These are phyloP conservation scores for Lacanobia oleracea DNA, from an alignment of 2,888 invertebrate genomes.

Conservation along the genomic window DNA sequence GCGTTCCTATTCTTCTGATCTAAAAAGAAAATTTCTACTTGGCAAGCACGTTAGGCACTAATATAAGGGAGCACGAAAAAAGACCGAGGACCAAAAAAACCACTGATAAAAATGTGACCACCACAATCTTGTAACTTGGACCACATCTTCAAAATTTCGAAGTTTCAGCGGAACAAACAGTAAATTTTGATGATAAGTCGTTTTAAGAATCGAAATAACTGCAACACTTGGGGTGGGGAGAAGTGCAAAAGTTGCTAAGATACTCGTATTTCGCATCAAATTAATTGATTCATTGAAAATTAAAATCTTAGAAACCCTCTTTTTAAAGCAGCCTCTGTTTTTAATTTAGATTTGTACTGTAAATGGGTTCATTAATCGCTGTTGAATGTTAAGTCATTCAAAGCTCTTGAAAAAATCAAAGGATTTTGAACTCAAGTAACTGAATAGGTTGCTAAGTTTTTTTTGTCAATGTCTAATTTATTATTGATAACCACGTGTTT, in stretches of 20 bases:
- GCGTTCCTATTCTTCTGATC: too few species aligned
- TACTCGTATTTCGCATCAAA: slow-evolving; percentile 48
- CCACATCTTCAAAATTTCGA: slow-evolving; percentile 63
- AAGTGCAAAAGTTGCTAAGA: slow-evolving; percentile 70
- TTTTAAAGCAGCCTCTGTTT: slow-evolving; percentile 36
- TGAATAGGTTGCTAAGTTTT: background rate
- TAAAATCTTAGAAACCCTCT: slow-evolving; percentile 39
- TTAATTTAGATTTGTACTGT: slow-evolving; percentile 40
- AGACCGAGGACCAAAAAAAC: too few species aligned
- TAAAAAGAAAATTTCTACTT: too few species aligned
- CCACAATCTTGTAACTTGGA: slow-evolving; percentile 43
- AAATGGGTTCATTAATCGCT: slow-evolving; percentile 24
- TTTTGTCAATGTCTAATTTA: background rate
- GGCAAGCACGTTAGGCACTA: too few species aligned
- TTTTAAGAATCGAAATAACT: slow-evolving; percentile 84
- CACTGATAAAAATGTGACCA: too few species aligned
- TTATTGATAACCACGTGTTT: too few species aligned
- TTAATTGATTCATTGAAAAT: slow-evolving; percentile 66
- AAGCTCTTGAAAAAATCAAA: slow-evolving; percentile 4
- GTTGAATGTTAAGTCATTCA: slow-evolving; percentile 8
- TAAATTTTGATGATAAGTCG: slow-evolving; percentile 85
- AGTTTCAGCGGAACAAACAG: slow-evolving; percentile 81
- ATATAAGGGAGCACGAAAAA: too few species aligned
- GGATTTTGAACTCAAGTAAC: background rate
- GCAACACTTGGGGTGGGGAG: slow-evolving; percentile 69